Base-by-base conservation (phyloP, 1,140 invertebrate genomes). In the Thaumetopoea pityocampa region DNA sequence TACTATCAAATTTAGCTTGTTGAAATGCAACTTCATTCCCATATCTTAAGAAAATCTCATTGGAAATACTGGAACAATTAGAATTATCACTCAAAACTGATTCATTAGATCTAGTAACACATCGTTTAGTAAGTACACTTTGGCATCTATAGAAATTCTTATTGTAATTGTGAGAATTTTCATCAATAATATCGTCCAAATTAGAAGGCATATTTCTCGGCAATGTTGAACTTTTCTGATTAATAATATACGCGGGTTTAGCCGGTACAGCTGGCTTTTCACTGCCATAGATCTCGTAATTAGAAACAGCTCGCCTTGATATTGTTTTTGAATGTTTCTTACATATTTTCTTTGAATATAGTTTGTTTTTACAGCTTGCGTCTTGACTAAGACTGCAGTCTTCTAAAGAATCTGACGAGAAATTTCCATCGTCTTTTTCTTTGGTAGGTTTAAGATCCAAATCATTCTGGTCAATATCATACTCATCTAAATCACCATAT, bases 321-420 rank as follows among this genome's bases (percentile, higher is more conserved):
- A 86, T 53, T 40, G 58, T 72, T 57, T 85, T 87, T 24, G 71
- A 72, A 55, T 88, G 87, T 46, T 87, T 88, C 35, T 79, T 86
- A 17, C 85, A 85, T n/a, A 86, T 66, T 52, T 78, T 85, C 38
- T 86, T 86, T n/a, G 79, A 79, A 43, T 68, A 85, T 5, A 85
- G 34, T 60, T 85, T 86, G 24, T 86, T 86, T 54, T 83, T 85
- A 32, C 79, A 81, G 43, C 74, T 81, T n/a, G 69, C 87, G 27
- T 87, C 88, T 48, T 87, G 86, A 52, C 85, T 87, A 7, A 89
- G 72, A 51, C 88, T 88, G 52, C 90, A 91, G 33, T 91, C 90
- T 72, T 93, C 92, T 10, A 93, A 71, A 1, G 91, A 92, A 81
- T 93, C 92, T 6, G 92, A 92, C 35, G 91, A 92, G 40, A 92